Conservation (phyloP, 1,140 invertebrate genomes). For the Scaptomyza graminum region DNA sequence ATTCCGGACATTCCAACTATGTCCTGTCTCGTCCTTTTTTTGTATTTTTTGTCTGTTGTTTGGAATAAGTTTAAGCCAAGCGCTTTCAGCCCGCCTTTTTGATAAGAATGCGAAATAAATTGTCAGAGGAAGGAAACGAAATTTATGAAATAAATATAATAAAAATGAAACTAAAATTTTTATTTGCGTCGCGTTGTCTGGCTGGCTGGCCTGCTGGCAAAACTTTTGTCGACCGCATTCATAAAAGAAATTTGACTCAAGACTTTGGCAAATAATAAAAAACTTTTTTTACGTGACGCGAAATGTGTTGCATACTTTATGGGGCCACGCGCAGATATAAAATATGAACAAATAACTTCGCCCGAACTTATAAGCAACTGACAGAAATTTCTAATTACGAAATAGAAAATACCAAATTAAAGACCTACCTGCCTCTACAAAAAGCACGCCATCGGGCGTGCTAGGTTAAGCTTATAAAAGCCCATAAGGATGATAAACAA, state of each 20-base stretch:
- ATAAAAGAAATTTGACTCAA: constrained; percentile 46
- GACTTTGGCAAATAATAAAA: constrained; percentile 59
- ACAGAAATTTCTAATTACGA: constrained; percentile 52
- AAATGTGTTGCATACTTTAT: constrained; percentile 24
- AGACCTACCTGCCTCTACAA: neutral
- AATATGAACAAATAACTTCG: constrained; percentile 13
- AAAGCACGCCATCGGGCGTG: constrained; percentile 1
- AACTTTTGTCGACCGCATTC: constrained; percentile 32
- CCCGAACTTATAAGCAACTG: constrained; percentile 1
- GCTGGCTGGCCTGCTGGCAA: neutral
- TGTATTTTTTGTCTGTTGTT: constrained; percentile 16
- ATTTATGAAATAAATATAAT: constrained; percentile 63
- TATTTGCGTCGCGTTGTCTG: constrained; percentile 34
- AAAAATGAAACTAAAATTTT: constrained; percentile 64
- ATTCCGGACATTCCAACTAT: constrained; percentile 55
- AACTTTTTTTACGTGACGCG: constrained; percentile 32
- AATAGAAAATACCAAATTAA: constrained; percentile 49
- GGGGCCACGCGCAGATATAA: neutral
- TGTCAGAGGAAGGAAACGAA: constrained; percentile 54
- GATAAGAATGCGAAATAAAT: constrained; percentile 72
- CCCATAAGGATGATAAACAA: constrained; percentile 46
- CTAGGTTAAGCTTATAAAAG: constrained; percentile 55
- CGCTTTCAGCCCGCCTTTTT: constrained; percentile 18
- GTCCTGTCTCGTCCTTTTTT: constrained; percentile 45
- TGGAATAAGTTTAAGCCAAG: constrained; percentile 40